Evolutionary conservation across 2,888 invertebrate species (phyloP).

Genomic region (Brachylomia viminalis): DNA sequence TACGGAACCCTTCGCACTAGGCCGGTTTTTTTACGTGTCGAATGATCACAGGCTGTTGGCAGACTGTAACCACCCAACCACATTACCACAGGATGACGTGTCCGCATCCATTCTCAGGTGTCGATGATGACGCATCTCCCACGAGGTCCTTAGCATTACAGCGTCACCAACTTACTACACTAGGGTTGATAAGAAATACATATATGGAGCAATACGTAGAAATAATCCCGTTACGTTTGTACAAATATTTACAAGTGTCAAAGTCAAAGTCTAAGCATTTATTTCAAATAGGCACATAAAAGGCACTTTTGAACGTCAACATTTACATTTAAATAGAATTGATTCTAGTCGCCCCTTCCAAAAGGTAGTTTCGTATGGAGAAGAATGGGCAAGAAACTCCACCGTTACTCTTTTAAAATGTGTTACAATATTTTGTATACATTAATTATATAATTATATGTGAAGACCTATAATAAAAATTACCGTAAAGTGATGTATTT

Average conservation of each 20-base stretch:
- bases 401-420: no score
- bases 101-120: conserved; percentile 65
- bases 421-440: no score
- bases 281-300: no score
- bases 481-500: conserved; percentile 34
- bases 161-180: conserved; percentile 19
- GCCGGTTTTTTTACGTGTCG: not conserved
- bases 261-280: no score
- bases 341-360: no score
- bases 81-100: conserved; percentile 67
- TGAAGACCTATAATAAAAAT: no score
- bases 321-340: no score
- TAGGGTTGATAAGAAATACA: conserved; percentile 31
- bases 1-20: no score
- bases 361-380: no score
- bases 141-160: conserved; percentile 45
- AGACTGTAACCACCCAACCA: conserved; percentile 29
- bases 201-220: conserved; percentile 28
- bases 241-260: conserved; percentile 31
- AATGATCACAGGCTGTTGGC: conserved; percentile 3
- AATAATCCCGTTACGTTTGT: conserved; percentile 23
- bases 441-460: no score
- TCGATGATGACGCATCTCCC: conserved; percentile 68
- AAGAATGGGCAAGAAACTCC: no score
- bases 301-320: no score